Conservation (phyloP, 2,888 invertebrate species). For the Mesorhabditis sp. region DNA sequence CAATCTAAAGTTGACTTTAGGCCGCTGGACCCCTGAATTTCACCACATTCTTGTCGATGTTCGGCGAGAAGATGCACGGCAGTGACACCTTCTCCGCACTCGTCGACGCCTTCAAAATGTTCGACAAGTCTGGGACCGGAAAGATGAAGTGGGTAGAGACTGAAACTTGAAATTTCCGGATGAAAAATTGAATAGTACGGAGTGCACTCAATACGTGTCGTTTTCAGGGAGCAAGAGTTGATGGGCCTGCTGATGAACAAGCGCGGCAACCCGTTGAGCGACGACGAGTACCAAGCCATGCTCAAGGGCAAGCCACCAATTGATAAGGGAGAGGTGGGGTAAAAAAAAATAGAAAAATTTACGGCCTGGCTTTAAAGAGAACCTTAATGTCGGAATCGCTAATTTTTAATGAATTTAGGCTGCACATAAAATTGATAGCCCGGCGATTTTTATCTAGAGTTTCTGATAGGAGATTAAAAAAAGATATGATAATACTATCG, state of each 20-base stretch:
- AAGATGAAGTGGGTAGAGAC: constrained; percentile 51
- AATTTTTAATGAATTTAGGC: too few relatives aligned
- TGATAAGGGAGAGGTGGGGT: constrained; percentile 58
- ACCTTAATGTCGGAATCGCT: too few relatives aligned
- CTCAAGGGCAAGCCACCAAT: constrained; percentile 60
- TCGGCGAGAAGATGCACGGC: constrained; percentile 58
- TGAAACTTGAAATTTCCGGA: too few relatives aligned
- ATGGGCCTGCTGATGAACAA: constrained; percentile 54
- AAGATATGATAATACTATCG: too few relatives aligned
- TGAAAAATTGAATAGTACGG: constrained; percentile 58
- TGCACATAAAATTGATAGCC: too few relatives aligned
- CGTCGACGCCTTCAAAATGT: constrained; percentile 63
- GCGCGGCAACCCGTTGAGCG: constrained; percentile 55
- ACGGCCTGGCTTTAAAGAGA: too few relatives aligned
- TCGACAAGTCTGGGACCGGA: constrained; percentile 61
- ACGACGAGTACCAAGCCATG: constrained; percentile 56
- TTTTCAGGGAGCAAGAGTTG: constrained; percentile 61
- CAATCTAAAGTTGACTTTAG: background rate
- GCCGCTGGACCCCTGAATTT: constrained; percentile 58
- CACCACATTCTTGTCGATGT: constrained; percentile 58
- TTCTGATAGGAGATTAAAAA: too few relatives aligned
- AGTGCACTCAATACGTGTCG: constrained; percentile 61
- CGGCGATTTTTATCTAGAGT: too few relatives aligned
- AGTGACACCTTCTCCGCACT: constrained; percentile 63
- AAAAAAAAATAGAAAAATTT: background rate